phyloP scores from a whole-genome alignment of 1,140 invertebrate genomes.

The Metopolophium dirhodum region DNA sequence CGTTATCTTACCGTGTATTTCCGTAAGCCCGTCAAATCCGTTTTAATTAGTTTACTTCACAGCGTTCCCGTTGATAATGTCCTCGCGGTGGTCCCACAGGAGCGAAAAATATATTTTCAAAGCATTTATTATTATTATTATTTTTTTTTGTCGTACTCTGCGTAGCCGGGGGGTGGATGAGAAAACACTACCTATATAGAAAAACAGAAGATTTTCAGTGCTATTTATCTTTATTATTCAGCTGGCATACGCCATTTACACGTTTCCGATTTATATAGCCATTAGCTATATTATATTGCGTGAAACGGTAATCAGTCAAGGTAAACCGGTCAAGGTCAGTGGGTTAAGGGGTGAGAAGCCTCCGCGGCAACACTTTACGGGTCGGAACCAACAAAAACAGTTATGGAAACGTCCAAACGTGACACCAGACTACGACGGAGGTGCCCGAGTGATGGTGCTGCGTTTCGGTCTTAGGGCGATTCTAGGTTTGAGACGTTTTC shows the following conservation, averaged over 20 bases:
- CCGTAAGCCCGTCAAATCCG: neutral
- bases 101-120: neutral
- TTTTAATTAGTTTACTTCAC: constrained; percentile 13
- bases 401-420: neutral
- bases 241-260: neutral
- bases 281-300: neutral
- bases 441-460: neutral
- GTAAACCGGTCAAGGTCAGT: neutral
- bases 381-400: too few relatives aligned
- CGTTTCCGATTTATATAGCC: neutral
- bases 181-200: neutral
- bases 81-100: neutral
- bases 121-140: neutral
- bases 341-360: neutral
- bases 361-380: neutral
- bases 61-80: neutral
- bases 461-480: neutral
- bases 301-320: neutral
- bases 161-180: neutral
- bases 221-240: neutral
- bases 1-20: constrained; percentile 15
- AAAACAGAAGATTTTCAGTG: neutral
- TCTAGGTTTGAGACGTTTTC: neutral
- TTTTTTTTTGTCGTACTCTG: too few relatives aligned
- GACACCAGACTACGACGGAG: neutral